Evolutionary conservation across 2,888 invertebrate species (phyloP), one percentile per base, ranked within the genome.

Genomic region (Diaprepes abbreviatus): DNA sequence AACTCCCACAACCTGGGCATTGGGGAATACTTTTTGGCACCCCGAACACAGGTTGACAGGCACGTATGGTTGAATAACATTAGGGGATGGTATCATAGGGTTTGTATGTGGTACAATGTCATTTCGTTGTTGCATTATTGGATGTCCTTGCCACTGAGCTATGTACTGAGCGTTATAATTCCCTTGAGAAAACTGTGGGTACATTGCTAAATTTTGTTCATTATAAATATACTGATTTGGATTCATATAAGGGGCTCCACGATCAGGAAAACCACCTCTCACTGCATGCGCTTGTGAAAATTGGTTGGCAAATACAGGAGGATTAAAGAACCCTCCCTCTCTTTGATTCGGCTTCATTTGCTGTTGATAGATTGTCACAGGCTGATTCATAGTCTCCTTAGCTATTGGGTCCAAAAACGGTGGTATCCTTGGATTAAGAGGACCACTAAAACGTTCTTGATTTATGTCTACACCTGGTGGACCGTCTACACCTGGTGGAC

Each of bases 1-100:
- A 7, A 63, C 45, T 16, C 28, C 57, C 6, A 63, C n/a, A 14
- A 68, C 40, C 16, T 55, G 35, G 2, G 45, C 4, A 38, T 43
- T 68, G n/a, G 55, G 54, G 35, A 68, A 55, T n/a, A 33, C 24
- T 40, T 68, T 68, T 36, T 55, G 5, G 24, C 68, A 68, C n/a
- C 62, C 68, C 9, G 35, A 14, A 33, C 68, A 68, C 4, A 17
- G 17, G 4, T 21, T 50, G 16, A 14, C 5, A 7, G 12, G 28
- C 5, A 45, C 28, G n/a, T 35, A 36, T 33, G 6, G 31, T 21
- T 55, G 17, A 12, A 55, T 7, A 38, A 36, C 19, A 21, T 19
- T 17, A 35, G 55, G 24, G 6, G 55, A 19, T 54, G 33, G 35
- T 19, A n/a, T 9, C 10, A 6, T 16, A 0, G 24, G 19, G 1